These are phyloP conservation scores for Drosophila guanche DNA, from an alignment of 1,140 invertebrate genomes.

Conservation along the genomic window DNA sequence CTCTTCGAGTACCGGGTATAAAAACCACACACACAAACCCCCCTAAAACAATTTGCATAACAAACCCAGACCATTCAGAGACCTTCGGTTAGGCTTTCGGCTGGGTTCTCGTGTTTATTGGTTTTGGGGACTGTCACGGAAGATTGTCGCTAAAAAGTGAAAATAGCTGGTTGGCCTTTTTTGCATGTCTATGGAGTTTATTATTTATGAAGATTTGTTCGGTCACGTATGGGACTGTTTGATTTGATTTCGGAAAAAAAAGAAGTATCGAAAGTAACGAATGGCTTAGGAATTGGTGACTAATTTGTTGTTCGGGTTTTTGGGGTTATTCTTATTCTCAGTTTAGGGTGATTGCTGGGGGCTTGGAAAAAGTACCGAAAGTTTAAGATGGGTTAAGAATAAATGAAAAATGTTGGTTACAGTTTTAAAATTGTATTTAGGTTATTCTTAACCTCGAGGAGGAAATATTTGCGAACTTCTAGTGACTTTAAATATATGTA, in stretches of 20 bases:
- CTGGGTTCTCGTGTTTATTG: constrained; percentile 28
- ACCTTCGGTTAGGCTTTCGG: constrained; percentile 24
- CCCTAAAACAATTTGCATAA: constrained; percentile 62
- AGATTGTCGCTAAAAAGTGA: constrained; percentile 63
- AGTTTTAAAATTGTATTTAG: too few species aligned
- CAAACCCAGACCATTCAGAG: constrained; percentile 34
- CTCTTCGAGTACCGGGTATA: too few species aligned
- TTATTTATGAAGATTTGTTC: constrained; percentile 21
- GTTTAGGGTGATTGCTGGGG: constrained; percentile 4
- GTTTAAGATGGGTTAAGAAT: too few species aligned
- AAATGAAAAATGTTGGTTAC: too few species aligned
- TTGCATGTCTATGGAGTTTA: constrained; percentile 66
- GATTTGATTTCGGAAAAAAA: constrained; percentile 33
- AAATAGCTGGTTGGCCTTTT: constrained; percentile 65
- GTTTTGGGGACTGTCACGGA: constrained; percentile 38
- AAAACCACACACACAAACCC: too few species aligned
- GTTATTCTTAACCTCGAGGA: too few species aligned
- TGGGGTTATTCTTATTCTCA: constrained; percentile 24
- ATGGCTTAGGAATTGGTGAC: constrained; percentile 41
- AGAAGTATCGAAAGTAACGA: constrained; percentile 52
- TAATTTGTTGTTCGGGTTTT: constrained; percentile 41
- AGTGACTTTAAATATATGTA: too few species aligned
- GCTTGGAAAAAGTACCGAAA: too few species aligned
- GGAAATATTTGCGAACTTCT: too few species aligned
- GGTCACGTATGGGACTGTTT: constrained; percentile 35